phyloP scores from a whole-genome alignment of 2,797 vertebrate genomes.

The Bovichtus variegatus region DNA sequence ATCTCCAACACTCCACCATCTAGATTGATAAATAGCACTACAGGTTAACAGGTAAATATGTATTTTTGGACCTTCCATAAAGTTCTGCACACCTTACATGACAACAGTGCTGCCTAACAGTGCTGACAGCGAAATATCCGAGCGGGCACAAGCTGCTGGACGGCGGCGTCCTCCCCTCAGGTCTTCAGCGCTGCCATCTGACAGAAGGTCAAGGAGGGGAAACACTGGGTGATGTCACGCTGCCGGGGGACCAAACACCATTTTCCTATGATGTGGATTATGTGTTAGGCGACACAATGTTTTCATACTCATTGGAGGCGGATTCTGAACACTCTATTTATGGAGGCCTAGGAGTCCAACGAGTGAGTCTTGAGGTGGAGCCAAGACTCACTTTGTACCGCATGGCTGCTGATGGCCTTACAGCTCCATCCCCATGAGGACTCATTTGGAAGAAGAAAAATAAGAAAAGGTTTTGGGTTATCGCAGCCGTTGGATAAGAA shows the following conservation, averaged over 20 bases:
- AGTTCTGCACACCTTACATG: too few relatives aligned
- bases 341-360: conserved; percentile 30
- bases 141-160: conserved; percentile 23
- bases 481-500: conserved; percentile 8
- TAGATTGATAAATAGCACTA: too few relatives aligned
- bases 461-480: conserved; percentile 8
- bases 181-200: conserved; percentile 54
- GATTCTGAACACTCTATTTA: conserved; percentile 59
- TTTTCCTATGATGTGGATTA: conserved; percentile 74
- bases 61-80: too few relatives aligned
- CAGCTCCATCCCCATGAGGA: conserved; percentile 37
- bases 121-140: too few relatives aligned
- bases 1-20: too few relatives aligned
- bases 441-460: conserved; percentile 5
- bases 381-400: conserved; percentile 63
- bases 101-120: too few relatives aligned
- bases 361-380: conserved; percentile 23
- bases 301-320: conserved; percentile 54
- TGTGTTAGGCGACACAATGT: conserved; percentile 67
- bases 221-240: conserved; percentile 68
- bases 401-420: conserved; percentile 52
- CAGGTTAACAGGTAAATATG: too few relatives aligned
- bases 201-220: conserved; percentile 69
- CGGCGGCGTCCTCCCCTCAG: conserved; percentile 20
- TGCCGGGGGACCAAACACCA: conserved; percentile 55